These are phyloP conservation scores for Pachycephala philippinensis DNA, from an alignment of 2,113 vertebrate genomes.

Conservation along the genomic window DNA sequence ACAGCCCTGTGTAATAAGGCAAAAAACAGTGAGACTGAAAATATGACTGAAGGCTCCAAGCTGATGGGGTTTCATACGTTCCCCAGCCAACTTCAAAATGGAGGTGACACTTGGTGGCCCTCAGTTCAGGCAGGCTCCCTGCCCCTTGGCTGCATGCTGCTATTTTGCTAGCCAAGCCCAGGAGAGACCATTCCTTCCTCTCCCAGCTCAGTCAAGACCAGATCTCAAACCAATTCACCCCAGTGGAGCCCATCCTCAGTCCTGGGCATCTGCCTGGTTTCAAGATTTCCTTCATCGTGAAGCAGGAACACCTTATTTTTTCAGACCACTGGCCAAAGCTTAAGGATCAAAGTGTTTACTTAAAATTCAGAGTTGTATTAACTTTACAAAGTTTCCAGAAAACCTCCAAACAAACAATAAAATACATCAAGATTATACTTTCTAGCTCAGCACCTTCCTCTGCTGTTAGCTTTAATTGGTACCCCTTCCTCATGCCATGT, in stretches of 20 bases:
- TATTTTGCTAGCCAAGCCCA: neutral
- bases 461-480: neutral
- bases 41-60: neutral
- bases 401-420: neutral
- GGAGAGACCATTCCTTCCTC: neutral
- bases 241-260: neutral
- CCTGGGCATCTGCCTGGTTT: neutral
- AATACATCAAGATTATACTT: neutral
- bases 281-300: neutral
- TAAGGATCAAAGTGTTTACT: neutral
- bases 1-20: neutral
- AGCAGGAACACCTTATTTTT: neutral
- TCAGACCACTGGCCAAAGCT: neutral
- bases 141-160: neutral
- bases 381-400: neutral
- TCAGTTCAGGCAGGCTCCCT: neutral
- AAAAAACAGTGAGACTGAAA: neutral
- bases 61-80: accelerated
- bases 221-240: neutral
- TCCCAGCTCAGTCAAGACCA: neutral
- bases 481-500: accelerated
- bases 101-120: neutral
- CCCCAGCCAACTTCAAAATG: neutral
- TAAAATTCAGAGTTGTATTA: neutral
- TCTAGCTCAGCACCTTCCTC: neutral